Evolutionary conservation across 1,140 invertebrate genomes (phyloP), one percentile per base, ranked within the genome.

Genomic region (Apis laboriosa): DNA sequence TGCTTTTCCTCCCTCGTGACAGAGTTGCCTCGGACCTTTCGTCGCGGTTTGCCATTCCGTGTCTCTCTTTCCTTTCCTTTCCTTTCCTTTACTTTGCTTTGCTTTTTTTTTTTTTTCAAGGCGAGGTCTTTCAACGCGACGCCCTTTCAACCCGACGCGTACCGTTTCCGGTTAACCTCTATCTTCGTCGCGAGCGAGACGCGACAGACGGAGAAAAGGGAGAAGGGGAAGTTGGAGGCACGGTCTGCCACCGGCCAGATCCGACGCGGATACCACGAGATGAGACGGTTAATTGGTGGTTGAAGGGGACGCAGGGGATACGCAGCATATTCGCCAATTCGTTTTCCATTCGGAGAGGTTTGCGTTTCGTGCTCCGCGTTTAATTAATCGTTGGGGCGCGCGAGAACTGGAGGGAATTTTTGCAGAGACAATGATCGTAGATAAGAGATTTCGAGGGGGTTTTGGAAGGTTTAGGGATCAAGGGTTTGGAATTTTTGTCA

Each of bases 201-300:
- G 28, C 28, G 71, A 21, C 4, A 21, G 74, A 19, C 71, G 34
- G n/a, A 51, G 66, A 34, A 49, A 61, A 51, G 49, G 21, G 11
- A 19, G 53, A 0, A 34, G 43, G 19, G 17, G 28, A 53, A 8
- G 56, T 34, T 49, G 17, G 49, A 34, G 12, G 24, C 28, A 28
- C 28, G 28, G 19, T 60, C 68, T 72, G 34, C 51, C 28, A 24
- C 49, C 17, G 55, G 63, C 43, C 56, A 77, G 76, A 83, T 78
- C 66, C 60, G 28, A 71, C 76, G 51, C 68, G 70, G 75, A 80
- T 73, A 80, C 51, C 51, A 24, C 64, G 75, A 84, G 34, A 84
- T 78, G 82, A 80, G 55, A 84, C 75, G 71, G 68, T 80, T 84
- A 84, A 84, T 84, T 84, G 77, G 82, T 84, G 77, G 77, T 51